Base-by-base conservation (phyloP, 2,113 vertebrate species). In the Rhinoderma darwinii region DNA sequence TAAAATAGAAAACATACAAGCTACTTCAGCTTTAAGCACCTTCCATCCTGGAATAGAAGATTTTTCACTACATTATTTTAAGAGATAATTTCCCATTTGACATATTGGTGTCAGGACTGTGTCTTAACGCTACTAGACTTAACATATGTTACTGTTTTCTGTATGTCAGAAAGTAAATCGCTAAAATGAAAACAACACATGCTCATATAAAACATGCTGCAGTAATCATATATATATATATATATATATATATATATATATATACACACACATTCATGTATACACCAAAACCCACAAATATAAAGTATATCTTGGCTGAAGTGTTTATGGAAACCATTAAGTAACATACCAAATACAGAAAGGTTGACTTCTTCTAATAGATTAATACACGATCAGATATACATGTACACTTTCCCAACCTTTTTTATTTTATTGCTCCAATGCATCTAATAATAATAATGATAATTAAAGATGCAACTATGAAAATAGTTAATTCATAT, bases 101-200 rank as follows among this genome's bases (percentile, higher is more conserved):
- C 47, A 54, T 78, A 78, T 78, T 78, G 75, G 75, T 78, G 47
- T 78, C 75, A 77, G 54, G 75, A 50, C 47, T 10, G 47, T 78
- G 44, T 78, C 30, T 78, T 78, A 54, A 54, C 75, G 5, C 27
- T 78, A 78, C 27, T 4, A 78, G 47, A 54, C 75, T 32, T 51
- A 76, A 78, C 75, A 78, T 78, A 78, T 78, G 75, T 54, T 78
- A 78, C 75, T 50, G 75, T 78, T 78, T 54, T 78, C 17, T 35
- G 27, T 50, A 32, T 51, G 75, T 30, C 75, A 78, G 32, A 15
- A 35, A 78, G 43, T 22, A 44, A 78, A 78, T 11, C 11, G 18
- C 44, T 35, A 35, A 78, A 20, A 35, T 35, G 14, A 35, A 78
- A 54, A 54, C 54, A 54, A 51, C 74, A 76, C 44, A 77, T 77